phyloP scores from a whole-genome alignment of 2,113 vertebrate species.

The Austrofundulus limnaeus region DNA sequence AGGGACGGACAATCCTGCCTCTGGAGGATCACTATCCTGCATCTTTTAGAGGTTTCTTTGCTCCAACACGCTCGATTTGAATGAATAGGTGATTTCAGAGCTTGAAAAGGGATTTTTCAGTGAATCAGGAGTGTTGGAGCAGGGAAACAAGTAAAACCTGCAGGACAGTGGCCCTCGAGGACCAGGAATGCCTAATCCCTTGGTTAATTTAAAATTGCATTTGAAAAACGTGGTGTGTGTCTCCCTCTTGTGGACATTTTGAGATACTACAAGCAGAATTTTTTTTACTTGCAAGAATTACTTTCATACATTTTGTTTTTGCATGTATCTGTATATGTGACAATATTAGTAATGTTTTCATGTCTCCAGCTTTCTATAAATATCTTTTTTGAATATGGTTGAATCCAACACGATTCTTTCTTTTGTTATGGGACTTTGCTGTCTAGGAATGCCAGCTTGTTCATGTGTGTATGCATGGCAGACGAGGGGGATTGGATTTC shows the following conservation, averaged over 20 bases:
- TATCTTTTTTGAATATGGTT: too few relatives aligned
- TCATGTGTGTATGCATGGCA: conserved; percentile 14
- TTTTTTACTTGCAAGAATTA: not conserved
- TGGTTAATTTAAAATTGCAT: not conserved
- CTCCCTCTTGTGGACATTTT: conserved; percentile 56
- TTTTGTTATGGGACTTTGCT: conserved; percentile 8
- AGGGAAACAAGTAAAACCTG: too few relatives aligned
- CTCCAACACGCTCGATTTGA: too few relatives aligned
- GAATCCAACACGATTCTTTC: conserved; percentile 38
- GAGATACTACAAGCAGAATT: conserved; percentile 29
- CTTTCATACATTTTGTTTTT: not conserved
- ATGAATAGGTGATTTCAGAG: too few relatives aligned
- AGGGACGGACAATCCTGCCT: too few relatives aligned
- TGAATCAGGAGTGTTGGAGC: too few relatives aligned
- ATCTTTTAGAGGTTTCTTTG: too few relatives aligned
- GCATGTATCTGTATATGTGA: not conserved
- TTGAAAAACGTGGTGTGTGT: conserved; percentile 54
- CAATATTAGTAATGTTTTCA: not conserved
- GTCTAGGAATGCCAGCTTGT: not conserved
- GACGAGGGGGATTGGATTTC: conserved; percentile 58
- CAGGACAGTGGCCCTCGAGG: too few relatives aligned
- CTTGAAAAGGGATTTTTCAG: too few relatives aligned
- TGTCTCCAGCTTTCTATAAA: conserved; percentile 12
- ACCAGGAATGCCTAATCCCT: too few relatives aligned
- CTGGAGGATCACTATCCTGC: too few relatives aligned